These are phyloP conservation scores for Pelobates fuscus DNA, from an alignment of 2,113 vertebrate genomes.

Conservation along the genomic window DNA sequence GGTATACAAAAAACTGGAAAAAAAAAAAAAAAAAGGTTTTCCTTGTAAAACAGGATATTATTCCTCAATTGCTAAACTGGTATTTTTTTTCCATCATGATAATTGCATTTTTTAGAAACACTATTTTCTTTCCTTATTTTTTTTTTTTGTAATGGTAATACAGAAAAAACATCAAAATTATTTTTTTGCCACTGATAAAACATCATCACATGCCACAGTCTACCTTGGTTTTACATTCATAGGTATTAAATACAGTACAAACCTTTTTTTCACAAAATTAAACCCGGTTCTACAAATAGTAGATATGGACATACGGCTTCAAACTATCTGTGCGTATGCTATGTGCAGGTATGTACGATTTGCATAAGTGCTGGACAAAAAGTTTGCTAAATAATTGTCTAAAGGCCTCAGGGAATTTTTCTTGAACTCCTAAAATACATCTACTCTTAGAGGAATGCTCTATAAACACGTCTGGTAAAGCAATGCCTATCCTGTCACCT, in stretches of 20 bases:
- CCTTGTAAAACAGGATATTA: neutral
- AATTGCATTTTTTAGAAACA: neutral
- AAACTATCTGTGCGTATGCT: constrained; percentile 21
- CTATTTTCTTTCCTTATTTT: too few species aligned
- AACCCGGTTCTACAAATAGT: neutral
- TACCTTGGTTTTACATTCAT: constrained; percentile 29
- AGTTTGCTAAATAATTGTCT: constrained; percentile 41
- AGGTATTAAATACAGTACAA: constrained; percentile 8
- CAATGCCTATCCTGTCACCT: constrained; percentile 2
- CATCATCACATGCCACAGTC: constrained; percentile 10
- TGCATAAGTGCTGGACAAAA: constrained; percentile 45
- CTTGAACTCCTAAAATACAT: neutral
- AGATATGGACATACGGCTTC: constrained; percentile 11
- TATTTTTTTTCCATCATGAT: neutral
- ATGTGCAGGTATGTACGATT: constrained; percentile 21
- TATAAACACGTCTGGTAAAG: neutral
- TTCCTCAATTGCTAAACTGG: neutral
- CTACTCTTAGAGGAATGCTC: neutral
- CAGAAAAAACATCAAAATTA: neutral
- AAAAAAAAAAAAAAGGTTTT: too few species aligned
- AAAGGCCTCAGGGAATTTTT: constrained; percentile 58
- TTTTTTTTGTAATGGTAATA: neutral
- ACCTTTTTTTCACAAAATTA: neutral
- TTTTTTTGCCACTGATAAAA: neutral
- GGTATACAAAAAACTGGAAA: too few species aligned